Percentiles rank a stretch among this genome's conserved stretches.
These are phyloP conservation scores for Edolisoma coerulescens DNA, from an alignment of 2,113 vertebrate genomes.

Conservation along the genomic window DNA sequence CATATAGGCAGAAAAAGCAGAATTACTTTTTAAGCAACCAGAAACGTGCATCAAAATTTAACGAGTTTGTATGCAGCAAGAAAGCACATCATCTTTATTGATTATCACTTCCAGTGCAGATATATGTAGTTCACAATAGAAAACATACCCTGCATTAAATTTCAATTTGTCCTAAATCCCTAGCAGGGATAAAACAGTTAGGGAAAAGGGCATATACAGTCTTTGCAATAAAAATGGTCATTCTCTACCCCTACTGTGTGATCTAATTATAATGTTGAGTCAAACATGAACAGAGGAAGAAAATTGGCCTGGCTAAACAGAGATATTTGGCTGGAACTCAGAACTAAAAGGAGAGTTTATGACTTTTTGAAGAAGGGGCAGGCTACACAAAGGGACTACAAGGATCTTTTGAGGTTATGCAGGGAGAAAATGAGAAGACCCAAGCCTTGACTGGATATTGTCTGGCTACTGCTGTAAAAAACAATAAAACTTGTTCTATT, in stretches of 20 bases:
- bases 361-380: not conserved
- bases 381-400: not conserved
- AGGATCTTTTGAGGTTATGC: not conserved
- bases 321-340: not conserved
- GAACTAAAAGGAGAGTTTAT: not conserved
- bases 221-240: not conserved
- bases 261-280: not conserved
- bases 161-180: not conserved
- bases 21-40: not conserved
- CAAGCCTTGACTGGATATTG: not conserved
- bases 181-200: not conserved
- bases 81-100: not conserved
- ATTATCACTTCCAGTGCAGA: not conserved
- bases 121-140: not conserved
- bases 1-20: not conserved
- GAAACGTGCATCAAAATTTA: not conserved
- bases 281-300: not conserved
- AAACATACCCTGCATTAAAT: not conserved
- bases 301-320: not conserved
- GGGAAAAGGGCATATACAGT: not conserved
- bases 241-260: not conserved
- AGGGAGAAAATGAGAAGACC: not conserved
- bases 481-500: not conserved
- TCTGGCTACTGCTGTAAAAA: not conserved
- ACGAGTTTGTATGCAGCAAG: not conserved